Conservation (phyloP, 2,888 invertebrate genomes). For the Rugalucina vietnamica region DNA sequence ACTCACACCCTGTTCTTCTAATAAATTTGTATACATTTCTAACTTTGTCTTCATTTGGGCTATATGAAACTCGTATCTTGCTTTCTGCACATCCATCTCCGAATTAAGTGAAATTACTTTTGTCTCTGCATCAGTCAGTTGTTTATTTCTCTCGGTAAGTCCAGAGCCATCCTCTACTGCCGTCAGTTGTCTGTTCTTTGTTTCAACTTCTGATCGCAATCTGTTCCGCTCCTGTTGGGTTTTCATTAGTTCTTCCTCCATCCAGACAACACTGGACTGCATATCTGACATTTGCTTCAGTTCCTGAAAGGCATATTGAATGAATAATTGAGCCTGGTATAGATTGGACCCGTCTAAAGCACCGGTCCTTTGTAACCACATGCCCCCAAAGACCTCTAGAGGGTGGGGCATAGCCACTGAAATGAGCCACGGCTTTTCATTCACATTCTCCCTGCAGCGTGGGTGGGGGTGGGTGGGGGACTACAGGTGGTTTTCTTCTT, state of each 20-base stretch:
- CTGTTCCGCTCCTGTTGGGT: constrained; percentile 57
- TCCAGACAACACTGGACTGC: constrained; percentile 37
- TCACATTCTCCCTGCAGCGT: too few relatives aligned
- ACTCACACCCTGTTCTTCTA: constrained; percentile 54
- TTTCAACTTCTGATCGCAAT: constrained; percentile 46
- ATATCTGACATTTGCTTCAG: background rate
- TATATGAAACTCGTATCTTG: constrained; percentile 59
- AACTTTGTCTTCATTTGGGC: constrained; percentile 52
- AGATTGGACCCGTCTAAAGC: too few relatives aligned
- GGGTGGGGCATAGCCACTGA: too few relatives aligned
- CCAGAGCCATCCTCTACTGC: constrained; percentile 55
- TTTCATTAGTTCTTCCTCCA: constrained; percentile 63
- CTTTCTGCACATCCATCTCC: constrained; percentile 53
- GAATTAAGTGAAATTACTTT: constrained; percentile 38
- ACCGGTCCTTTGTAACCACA: too few relatives aligned
- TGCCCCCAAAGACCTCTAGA: too few relatives aligned
- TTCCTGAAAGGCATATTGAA: constrained; percentile 1
- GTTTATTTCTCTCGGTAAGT: constrained; percentile 32
- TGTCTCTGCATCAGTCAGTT: constrained; percentile 35
- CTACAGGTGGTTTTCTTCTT: too few relatives aligned
- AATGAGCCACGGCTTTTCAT: too few relatives aligned
- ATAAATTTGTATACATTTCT: constrained; percentile 38
- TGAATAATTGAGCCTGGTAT: too few relatives aligned
- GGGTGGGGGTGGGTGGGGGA: too few relatives aligned
- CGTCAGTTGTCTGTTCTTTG: constrained; percentile 41